A percentile compares a stretch with the other conserved stretches of the same genome.
Conservation (phyloP, 2,888 invertebrate species). For the Pristionchus arcanus region DNA sequence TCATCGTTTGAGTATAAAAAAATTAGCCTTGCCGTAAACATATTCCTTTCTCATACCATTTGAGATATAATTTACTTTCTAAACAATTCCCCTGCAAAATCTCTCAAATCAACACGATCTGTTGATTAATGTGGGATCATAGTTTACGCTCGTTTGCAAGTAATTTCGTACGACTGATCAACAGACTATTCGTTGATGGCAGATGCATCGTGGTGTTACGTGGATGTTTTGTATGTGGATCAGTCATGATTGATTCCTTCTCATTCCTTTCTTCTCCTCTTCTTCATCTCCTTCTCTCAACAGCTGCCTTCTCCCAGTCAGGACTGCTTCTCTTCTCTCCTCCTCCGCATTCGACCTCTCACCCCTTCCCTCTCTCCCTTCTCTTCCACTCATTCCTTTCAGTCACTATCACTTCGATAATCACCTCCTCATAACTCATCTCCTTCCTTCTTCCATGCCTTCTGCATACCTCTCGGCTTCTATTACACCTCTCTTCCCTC, state of each 20-base stretch:
- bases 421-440: constrained; percentile 43
- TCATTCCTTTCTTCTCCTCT: constrained; percentile 45
- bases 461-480: constrained; percentile 32
- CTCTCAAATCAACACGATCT: not conserved
- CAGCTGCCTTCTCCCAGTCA: constrained; percentile 28
- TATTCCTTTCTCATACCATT: not conserved
- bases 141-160: not conserved
- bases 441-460: constrained; percentile 14
- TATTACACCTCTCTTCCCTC: constrained; percentile 38
- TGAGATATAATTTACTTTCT: not conserved
- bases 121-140: not conserved
- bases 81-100: not conserved
- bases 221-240: constrained; percentile 32
- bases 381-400: not conserved
- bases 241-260: constrained; percentile 31
- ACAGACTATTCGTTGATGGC: not conserved
- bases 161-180: not conserved
- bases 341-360: constrained; percentile 49
- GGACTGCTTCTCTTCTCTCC: constrained; percentile 41
- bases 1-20: not conserved
- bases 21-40: not conserved
- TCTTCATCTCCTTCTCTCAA: constrained; percentile 35
- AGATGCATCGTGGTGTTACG: not conserved
- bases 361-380: not conserved
- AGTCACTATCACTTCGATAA: constrained; percentile 17